phyloP scores from a whole-genome alignment of 2,797 vertebrate genomes.

The Xerus rutilus region DNA sequence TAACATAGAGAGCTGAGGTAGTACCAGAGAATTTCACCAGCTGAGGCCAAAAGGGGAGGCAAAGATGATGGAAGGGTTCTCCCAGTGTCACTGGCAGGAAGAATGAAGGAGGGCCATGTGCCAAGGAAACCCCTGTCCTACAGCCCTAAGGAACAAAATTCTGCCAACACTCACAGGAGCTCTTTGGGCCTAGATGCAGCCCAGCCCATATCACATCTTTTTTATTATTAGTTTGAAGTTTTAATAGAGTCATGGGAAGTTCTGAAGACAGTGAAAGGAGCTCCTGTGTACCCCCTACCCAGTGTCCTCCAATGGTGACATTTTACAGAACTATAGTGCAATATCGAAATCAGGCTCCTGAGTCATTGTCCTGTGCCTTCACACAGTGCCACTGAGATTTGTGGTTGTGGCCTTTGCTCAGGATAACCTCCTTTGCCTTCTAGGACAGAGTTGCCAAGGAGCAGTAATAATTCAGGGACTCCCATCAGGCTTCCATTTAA shows the following conservation, averaged over 20 bases:
- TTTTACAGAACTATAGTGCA: not conserved
- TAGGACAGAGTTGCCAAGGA: not conserved
- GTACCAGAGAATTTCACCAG: not conserved
- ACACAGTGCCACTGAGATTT: not conserved
- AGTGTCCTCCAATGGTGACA: not conserved
- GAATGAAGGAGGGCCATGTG: not conserved
- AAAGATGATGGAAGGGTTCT: not conserved
- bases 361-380: not conserved
- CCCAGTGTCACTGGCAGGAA: not conserved
- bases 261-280: not conserved
- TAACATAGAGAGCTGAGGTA: not conserved
- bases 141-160: not conserved
- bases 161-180: not conserved
- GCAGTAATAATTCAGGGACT: not conserved
- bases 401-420: not conserved
- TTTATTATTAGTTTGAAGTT: conserved; percentile 32
- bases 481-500: not conserved
- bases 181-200: not conserved
- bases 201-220: not conserved
- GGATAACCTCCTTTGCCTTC: not conserved
- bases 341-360: not conserved
- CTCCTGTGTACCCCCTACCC: not conserved
- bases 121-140: not conserved
- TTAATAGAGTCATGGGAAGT: not conserved
- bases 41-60: not conserved